Evolutionary conservation across 2,113 vertebrate genomes (phyloP).

Genomic region (Tragelaphus scriptus): DNA sequence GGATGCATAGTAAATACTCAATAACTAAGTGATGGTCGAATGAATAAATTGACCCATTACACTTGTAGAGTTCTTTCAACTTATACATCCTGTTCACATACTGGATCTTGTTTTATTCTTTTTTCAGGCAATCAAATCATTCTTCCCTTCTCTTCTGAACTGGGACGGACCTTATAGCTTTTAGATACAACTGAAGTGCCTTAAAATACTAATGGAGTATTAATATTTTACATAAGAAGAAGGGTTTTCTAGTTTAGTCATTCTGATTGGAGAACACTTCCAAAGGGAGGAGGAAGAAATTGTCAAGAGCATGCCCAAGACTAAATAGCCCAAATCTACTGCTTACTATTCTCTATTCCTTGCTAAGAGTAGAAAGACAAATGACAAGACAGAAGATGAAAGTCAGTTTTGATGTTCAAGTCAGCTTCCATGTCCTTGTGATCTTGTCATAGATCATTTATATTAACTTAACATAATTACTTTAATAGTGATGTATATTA

Average conservation of each 20-base stretch:
- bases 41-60: neutral
- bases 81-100: neutral
- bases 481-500: neutral
- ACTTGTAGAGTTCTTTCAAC: neutral
- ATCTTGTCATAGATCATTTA: neutral
- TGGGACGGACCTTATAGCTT: neutral
- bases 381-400: constrained; percentile 33
- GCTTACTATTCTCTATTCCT: neutral
- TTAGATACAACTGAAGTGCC: neutral
- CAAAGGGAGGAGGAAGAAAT: neutral
- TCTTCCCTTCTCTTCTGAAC: neutral
- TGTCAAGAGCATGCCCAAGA: neutral
- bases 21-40: neutral
- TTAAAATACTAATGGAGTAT: neutral
- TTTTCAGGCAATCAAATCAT: neutral
- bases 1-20: neutral
- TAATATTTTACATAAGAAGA: neutral
- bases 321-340: neutral
- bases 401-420: constrained; percentile 9
- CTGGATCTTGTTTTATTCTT: neutral
- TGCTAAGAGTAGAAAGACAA: constrained; percentile 9
- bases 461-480: constrained; percentile 20
- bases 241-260: neutral
- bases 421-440: neutral
- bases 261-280: neutral